phyloP scores from a whole-genome alignment of 2,797 vertebrate genomes.

The Macroramphosus scolopax region DNA sequence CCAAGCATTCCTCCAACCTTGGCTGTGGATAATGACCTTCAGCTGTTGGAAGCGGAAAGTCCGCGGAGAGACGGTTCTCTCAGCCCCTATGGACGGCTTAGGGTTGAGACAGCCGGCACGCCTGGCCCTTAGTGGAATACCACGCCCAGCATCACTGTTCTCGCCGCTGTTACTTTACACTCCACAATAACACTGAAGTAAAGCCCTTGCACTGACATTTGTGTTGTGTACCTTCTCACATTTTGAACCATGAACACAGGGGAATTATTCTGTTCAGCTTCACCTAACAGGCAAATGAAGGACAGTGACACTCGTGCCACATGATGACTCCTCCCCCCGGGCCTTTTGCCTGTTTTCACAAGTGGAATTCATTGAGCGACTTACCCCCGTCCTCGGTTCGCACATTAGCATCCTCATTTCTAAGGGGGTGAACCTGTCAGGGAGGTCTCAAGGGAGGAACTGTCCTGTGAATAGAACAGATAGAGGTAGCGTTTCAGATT shows the following conservation, averaged over 20 bases:
- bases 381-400: conserved; percentile 34
- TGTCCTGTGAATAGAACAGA: conserved; percentile 42
- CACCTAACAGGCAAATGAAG: conserved; percentile 29
- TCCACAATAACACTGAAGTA: conserved; percentile 19
- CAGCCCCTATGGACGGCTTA: conserved; percentile 53
- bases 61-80: conserved; percentile 61
- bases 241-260: neutral
- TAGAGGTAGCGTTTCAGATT: conserved; percentile 41
- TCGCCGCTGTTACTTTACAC: conserved; percentile 29
- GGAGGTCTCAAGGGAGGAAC: conserved; percentile 43
- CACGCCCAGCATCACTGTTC: conserved; percentile 39
- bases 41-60: conserved; percentile 77
- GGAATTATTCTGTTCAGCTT: conserved; percentile 8
- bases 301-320: conserved; percentile 3
- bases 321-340: conserved; percentile 22
- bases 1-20: conserved; percentile 55
- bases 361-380: conserved; percentile 31
- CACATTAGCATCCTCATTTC: conserved; percentile 33
- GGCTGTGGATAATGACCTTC: conserved; percentile 72
- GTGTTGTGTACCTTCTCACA: conserved; percentile 4
- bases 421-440: conserved; percentile 31
- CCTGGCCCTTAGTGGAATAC: conserved; percentile 59
- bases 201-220: conserved; percentile 24
- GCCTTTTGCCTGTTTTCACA: conserved; percentile 33
- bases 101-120: conserved; percentile 63